Evolutionary conservation across 2,888 invertebrate genomes (phyloP).

Genomic region (Cheilosia impressa): DNA sequence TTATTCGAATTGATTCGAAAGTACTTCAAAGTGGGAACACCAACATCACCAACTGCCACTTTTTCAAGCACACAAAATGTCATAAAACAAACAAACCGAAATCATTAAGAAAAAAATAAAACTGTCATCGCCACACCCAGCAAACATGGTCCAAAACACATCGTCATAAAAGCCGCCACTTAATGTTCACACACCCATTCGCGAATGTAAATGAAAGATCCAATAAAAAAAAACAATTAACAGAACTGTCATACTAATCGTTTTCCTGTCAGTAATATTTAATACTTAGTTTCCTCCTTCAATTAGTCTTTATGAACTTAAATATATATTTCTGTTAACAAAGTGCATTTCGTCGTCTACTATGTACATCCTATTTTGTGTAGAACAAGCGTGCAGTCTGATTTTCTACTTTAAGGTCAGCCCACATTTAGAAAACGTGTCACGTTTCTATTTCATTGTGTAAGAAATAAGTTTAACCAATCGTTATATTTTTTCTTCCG

Average conservation of each 20-base stretch:
- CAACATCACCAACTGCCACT: constrained; percentile 48
- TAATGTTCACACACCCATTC: constrained; percentile 10
- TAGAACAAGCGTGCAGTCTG: constrained; percentile 56
- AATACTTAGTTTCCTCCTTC: constrained; percentile 16
- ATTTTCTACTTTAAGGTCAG: constrained; percentile 26
- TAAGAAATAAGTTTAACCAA: not conserved
- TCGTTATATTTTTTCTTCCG: not conserved
- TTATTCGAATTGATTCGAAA: constrained; percentile 57
- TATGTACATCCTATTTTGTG: constrained; percentile 70
- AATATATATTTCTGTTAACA: constrained; percentile 62
- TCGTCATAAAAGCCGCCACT: constrained; percentile 28
- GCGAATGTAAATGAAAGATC: constrained; percentile 13
- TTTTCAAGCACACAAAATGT: constrained; percentile 24
- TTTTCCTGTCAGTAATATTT: constrained; percentile 43
- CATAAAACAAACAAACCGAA: constrained; percentile 24
- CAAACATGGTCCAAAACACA: constrained; percentile 47
- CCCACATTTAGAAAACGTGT: not conserved
- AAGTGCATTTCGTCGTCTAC: constrained; percentile 73
- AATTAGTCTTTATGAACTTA: constrained; percentile 25
- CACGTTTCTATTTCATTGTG: not conserved
- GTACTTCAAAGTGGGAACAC: constrained; percentile 45
- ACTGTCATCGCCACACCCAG: constrained; percentile 48
- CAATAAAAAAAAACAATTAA: constrained; percentile 38
- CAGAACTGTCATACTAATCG: constrained; percentile 61
- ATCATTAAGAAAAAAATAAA: constrained; percentile 11